Evolutionary conservation across 2,888 invertebrate species (phyloP).

Genomic region (Mamestra brassicae): DNA sequence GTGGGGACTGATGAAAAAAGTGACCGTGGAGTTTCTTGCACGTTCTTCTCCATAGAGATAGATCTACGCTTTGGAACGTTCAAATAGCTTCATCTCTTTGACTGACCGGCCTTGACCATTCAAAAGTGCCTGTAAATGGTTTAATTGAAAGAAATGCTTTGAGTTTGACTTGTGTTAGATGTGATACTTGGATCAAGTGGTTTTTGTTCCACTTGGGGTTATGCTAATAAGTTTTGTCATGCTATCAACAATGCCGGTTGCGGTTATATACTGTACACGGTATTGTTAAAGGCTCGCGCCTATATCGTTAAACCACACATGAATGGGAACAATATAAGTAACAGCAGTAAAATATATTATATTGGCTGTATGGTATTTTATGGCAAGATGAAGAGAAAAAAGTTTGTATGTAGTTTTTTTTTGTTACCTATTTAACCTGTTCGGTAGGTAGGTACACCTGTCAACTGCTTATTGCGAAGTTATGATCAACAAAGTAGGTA

Average conservation of each 20-base stretch:
- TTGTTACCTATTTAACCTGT: neutral
- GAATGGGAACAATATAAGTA: conserved; percentile 16
- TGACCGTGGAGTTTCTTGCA: too few relatives aligned
- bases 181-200: too few relatives aligned
- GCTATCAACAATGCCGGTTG: neutral
- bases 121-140: too few relatives aligned
- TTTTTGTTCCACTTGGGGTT: neutral
- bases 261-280: neutral
- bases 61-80: too few relatives aligned
- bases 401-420: neutral
- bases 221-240: neutral
- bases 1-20: neutral
- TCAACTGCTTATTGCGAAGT: neutral
- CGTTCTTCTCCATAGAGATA: too few relatives aligned
- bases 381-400: conserved; percentile 13
- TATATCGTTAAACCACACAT: conserved; percentile 34
- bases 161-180: too few relatives aligned
- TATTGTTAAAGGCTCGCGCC: conserved; percentile 26
- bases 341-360: conserved; percentile 7
- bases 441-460: neutral
- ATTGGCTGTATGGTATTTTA: conserved; percentile 3
- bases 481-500: too few relatives aligned
- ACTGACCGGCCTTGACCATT: too few relatives aligned
- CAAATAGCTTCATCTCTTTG: too few relatives aligned
- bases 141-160: too few relatives aligned